These are phyloP conservation scores for Melikaiella ostensackeni DNA, from an alignment of 2,888 invertebrate genomes.

Conservation along the genomic window DNA sequence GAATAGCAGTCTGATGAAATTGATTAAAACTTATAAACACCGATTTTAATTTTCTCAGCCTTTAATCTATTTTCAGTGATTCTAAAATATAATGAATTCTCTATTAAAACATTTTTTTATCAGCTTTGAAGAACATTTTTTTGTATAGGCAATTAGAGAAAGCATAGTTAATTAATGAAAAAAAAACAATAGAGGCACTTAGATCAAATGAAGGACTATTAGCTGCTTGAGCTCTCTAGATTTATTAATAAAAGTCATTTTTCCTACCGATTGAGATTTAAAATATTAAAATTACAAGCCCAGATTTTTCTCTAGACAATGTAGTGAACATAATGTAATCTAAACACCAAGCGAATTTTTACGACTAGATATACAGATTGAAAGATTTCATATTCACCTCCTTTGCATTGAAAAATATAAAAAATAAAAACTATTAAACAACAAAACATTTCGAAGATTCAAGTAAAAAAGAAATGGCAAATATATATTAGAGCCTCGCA, in stretches of 20 bases:
- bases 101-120: background rate
- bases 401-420: conserved; percentile 3
- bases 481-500: background rate
- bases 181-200: background rate
- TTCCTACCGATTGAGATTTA: background rate
- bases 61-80: background rate
- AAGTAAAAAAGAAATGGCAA: conserved; percentile 2
- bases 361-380: conserved; percentile 14
- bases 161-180: background rate
- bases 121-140: background rate
- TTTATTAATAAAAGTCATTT: conserved; percentile 18
- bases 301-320: background rate
- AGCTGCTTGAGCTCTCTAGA: conserved; percentile 15
- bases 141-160: conserved; percentile 10
- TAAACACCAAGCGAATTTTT: conserved; percentile 28
- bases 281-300: background rate
- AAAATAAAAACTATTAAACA: background rate
- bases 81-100: background rate
- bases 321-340: conserved; percentile 14
- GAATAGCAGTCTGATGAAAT: conserved; percentile 1
- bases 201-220: background rate
- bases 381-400: conserved; percentile 11
- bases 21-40: background rate
- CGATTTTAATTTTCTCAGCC: background rate
- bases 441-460: background rate